Base-by-base conservation (phyloP, 2,113 vertebrate genomes). In the Ptyas mucosa region DNA sequence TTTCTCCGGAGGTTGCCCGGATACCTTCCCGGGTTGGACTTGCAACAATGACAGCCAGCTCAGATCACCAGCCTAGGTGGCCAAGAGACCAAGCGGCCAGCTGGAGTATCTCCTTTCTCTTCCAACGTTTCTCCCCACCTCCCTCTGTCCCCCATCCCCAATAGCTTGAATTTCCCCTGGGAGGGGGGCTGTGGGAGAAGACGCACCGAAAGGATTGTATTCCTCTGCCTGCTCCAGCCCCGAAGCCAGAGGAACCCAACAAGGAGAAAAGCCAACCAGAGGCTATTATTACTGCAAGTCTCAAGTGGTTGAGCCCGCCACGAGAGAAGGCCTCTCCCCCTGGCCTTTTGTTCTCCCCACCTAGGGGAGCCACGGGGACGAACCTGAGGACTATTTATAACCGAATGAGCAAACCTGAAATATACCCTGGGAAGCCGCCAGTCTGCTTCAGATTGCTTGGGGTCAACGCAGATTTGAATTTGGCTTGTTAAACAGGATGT, bases 201-300 rank as follows among this genome's bases (percentile, higher is more conserved):
- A 43, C 2, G 23, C 24, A 94, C 94, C 93, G 97, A 97, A 97
- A 96, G 96, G 97, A 97, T 95, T 97, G 97, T 97, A 97, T 97
- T 96, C 97, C 94, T 96, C 97, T 97, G 97, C 97, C 98, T 97
- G 96, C 95, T 95, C 46, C 89, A 89, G 96, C 93, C 90, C 91
- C 96, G 95, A 96, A 97, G 95, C 93, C 96, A 96, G 97, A 97
- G 96, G 96, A 97, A 97, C 97, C 93, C 96, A 96, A 97, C 97
- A 96, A 96, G 96, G 96, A 94, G 96, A 97, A 98, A 98, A 97
- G 97, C 97, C 97, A 97, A 97, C 96, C 69, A 8, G 69, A 39
- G 97, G 97, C 95, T 96, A 97, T 98, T 98, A 98, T 98, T 98
- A 98, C 97, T 97, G 98, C 94, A 97, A 96, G 96, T 96, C 95